Base-by-base conservation (phyloP, 1,140 invertebrate species). In the Euschistus heros region DNA sequence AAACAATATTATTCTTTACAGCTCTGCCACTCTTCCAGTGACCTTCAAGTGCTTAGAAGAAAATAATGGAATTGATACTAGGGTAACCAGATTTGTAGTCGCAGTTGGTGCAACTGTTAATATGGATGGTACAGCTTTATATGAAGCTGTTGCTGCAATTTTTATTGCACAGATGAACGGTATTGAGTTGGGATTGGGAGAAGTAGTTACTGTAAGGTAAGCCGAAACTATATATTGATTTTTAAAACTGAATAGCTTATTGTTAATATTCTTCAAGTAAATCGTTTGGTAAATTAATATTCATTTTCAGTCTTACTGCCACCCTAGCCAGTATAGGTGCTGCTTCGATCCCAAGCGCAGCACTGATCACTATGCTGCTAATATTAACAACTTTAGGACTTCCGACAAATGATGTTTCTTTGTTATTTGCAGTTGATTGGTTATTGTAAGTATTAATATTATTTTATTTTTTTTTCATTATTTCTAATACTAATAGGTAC, bases 371-470 rank as follows among this genome's bases (percentile, higher is more conserved):
- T 18, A 87, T 88, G 85, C 75, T 88, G n/a, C 81, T 89, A 68
- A 86, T 89, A 8, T 74, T 90, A 46, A 84, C 84, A 62, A 82
- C 86, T 6, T 77, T 89, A 24, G 86, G 86, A 33, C 77, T 89
- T 27, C 85, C 86, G 15, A 81, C 83, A 2, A 80, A 83, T 69
- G 85, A 89, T 68, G 79, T 89, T 60, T 82, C 84, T 6, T 74
- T 88, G n/a, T 81, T 89, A 37, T 80, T 89, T 64, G 83, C 87
- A 6, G 82, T 88, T 33, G 87, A 89, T 70, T 89, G 87, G 88
- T 75, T 89, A 42, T 72, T 89, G 86, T 87, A 78, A 82, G 83
- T 83, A 64, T 20, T 50, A n/a, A 1, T 3, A 44, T 10, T 44
- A 44, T 44, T 44, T 47, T 47, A n/a, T 3, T 47, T 5, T 47